phyloP scores from a whole-genome alignment of 2,888 invertebrate species.

The Mayetiola destructor region DNA sequence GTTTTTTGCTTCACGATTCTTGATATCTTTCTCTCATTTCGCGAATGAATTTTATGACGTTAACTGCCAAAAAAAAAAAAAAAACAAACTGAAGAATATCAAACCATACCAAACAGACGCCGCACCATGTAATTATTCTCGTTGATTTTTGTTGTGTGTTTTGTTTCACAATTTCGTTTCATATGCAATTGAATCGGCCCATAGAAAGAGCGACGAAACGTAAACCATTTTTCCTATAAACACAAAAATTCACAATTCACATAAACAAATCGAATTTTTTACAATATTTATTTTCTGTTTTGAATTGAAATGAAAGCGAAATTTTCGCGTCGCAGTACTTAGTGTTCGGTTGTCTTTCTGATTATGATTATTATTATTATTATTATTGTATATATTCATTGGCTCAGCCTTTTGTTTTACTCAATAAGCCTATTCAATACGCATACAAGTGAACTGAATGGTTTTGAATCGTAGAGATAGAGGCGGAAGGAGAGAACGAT shows the following conservation, averaged over 20 bases:
- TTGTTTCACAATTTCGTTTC: too few species aligned
- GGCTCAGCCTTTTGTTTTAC: neutral
- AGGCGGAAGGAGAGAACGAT: neutral
- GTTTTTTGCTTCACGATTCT: neutral
- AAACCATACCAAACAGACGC: constrained; percentile 15
- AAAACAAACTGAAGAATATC: too few species aligned
- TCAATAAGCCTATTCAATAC: neutral
- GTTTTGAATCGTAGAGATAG: too few species aligned
- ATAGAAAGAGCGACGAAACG: too few species aligned
- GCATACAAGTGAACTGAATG: constrained; percentile 3
- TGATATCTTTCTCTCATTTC: neutral
- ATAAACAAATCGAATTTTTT: too few species aligned
- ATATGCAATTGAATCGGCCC: too few species aligned
- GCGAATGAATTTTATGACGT: constrained; percentile 15
- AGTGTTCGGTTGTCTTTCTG: neutral
- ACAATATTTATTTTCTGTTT: constrained; percentile 4
- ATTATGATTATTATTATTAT: constrained; percentile 3
- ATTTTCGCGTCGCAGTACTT: neutral
- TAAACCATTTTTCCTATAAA: too few species aligned
- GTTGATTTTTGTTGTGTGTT: too few species aligned
- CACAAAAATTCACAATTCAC: too few species aligned
- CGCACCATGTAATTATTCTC: constrained; percentile 10
- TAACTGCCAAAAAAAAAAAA: constrained; percentile 14
- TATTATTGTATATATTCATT: neutral
- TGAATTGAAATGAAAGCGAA: neutral